phyloP scores from a whole-genome alignment of 2,113 vertebrate genomes.

The Macheiramphus alcinus region DNA sequence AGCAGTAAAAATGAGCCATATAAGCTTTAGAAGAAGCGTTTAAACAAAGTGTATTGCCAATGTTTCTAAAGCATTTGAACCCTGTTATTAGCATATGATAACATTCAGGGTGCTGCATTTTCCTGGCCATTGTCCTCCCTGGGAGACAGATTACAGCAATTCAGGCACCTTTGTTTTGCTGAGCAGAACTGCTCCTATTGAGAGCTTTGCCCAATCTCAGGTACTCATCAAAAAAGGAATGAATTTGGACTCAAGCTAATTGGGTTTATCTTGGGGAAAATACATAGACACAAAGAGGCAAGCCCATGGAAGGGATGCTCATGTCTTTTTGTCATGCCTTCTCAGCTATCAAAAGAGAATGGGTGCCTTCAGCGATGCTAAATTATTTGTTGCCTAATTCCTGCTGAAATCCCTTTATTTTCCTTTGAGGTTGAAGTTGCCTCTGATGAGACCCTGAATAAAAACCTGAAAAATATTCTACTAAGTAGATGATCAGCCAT shows the following conservation, averaged over 20 bases:
- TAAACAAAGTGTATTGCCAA: not conserved
- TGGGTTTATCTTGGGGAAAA: conserved; percentile 19
- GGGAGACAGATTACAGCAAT: conserved; percentile 44
- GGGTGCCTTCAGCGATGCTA: not conserved
- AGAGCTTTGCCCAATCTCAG: conserved; percentile 8
- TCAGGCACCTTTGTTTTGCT: conserved; percentile 53
- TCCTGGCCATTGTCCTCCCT: conserved; percentile 17
- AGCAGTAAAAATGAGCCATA: conserved; percentile 3
- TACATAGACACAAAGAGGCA: not conserved
- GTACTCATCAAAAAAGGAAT: not conserved
- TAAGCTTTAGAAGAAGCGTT: not conserved
- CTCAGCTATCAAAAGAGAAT: not conserved
- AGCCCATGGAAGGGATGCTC: not conserved
- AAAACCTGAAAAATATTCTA: not conserved
- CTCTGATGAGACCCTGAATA: not conserved
- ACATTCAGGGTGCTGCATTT: conserved; percentile 37
- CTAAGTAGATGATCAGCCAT: not conserved
- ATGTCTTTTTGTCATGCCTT: conserved; percentile 5
- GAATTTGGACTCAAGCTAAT: conserved; percentile 20
- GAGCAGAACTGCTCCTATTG: conserved; percentile 33
- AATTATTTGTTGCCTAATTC: conserved; percentile 25
- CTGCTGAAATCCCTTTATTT: not conserved
- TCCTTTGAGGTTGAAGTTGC: not conserved
- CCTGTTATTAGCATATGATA: conserved; percentile 38
- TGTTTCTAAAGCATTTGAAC: conserved; percentile 28